phyloP scores from a whole-genome alignment of 2,797 vertebrate species.

The Myotis findleyi region DNA sequence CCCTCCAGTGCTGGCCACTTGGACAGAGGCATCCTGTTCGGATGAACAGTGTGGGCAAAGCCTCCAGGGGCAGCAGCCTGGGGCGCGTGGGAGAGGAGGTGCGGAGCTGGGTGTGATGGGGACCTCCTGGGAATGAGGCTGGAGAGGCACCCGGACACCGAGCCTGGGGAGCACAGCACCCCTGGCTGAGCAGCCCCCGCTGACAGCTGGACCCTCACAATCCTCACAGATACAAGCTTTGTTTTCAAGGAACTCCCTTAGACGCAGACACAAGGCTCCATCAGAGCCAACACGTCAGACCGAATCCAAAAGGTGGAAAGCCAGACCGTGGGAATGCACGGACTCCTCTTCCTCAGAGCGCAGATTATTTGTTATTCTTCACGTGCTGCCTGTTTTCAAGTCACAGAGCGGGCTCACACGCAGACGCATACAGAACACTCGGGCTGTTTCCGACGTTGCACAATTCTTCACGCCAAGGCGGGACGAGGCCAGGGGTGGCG shows the following conservation, averaged over 20 bases:
- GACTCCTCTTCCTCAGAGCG: background rate
- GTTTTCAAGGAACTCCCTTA: background rate
- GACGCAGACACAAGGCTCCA: background rate
- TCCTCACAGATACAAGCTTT: background rate
- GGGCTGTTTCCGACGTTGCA: accelerated
- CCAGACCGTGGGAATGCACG: background rate
- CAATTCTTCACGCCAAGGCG: background rate
- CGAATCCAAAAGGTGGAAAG: background rate
- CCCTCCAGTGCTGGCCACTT: background rate
- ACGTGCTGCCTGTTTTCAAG: background rate
- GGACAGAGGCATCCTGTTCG: background rate
- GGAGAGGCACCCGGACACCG: background rate
- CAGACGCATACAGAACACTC: background rate
- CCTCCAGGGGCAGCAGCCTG: background rate
- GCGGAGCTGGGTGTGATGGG: background rate
- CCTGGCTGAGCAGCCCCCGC: background rate
- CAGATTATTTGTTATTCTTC: background rate
- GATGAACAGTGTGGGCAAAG: background rate
- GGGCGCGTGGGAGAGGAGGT: background rate
- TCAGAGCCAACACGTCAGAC: background rate
- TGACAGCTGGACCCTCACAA: background rate
- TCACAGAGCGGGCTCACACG: background rate
- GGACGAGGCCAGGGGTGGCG: background rate
- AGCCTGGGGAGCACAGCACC: background rate
- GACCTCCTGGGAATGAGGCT: background rate